A percentile compares a stretch with the other conserved stretches of the same genome.
These are phyloP conservation scores for Diachasmimorpha longicaudata DNA, from an alignment of 1,140 invertebrate genomes.

Conservation along the genomic window DNA sequence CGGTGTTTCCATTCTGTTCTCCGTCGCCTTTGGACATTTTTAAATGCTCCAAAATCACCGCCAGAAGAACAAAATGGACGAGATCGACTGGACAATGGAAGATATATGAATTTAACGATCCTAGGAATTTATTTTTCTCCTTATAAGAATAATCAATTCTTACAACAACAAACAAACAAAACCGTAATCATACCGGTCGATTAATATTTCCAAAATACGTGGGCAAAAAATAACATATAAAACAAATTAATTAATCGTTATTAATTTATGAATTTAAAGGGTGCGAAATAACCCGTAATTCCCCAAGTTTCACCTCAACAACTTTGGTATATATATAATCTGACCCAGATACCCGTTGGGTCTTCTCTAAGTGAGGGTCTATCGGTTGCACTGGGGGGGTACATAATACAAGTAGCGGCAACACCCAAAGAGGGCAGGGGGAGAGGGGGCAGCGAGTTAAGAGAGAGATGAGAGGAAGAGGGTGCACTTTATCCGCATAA, in stretches of 20 bases:
- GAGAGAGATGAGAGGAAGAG: slow-evolving; percentile 19
- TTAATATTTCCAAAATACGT: too few relatives aligned
- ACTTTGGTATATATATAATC: slow-evolving; percentile 46
- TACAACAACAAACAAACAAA: too few relatives aligned
- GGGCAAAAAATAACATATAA: not conserved
- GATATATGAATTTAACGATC: too few relatives aligned
- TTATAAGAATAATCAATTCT: too few relatives aligned
- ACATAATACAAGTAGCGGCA: slow-evolving; percentile 27
- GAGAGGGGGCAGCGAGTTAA: too few relatives aligned
- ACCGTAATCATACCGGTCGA: too few relatives aligned
- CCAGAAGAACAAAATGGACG: not conserved
- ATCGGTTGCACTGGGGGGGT: slow-evolving; percentile 42
- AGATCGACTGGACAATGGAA: not conserved
- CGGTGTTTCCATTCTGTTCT: slow-evolving; percentile 4
- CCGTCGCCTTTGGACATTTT: not conserved
- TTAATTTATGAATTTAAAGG: not conserved
- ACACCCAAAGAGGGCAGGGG: slow-evolving; percentile 37
- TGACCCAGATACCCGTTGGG: slow-evolving; percentile 47
- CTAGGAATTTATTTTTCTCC: too few relatives aligned
- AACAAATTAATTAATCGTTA: not conserved
- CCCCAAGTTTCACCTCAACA: slow-evolving; percentile 39
- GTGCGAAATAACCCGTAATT: not conserved
- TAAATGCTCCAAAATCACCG: slow-evolving; percentile 7
- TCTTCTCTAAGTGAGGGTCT: slow-evolving; percentile 7
- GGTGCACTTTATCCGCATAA: not conserved